Evolutionary conservation across 1,140 invertebrate genomes (phyloP), one percentile per base, ranked within the genome.

Genomic region (Drosophila dunni): DNA sequence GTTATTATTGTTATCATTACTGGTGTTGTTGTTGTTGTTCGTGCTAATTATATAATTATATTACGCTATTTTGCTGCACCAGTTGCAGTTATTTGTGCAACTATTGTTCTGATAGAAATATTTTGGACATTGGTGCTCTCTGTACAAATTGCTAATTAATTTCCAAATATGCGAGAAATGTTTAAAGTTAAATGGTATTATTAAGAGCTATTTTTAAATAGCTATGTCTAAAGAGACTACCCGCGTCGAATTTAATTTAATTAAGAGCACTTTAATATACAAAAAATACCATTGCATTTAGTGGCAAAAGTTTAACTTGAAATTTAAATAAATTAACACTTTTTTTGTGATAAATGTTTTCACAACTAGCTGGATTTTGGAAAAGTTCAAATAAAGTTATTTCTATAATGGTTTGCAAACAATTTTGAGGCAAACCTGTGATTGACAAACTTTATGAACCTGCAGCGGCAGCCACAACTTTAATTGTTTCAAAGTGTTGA

Each of bases 21-120:
- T 46, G 57, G 78, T 85, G 81, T 50, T 78, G 48, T 81, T 76
- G 48, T 54, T 78, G 53, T 81, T 76, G 48, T 67, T 73, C 61
- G 61, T 46, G 61, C 82, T 85, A 86, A 85, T 85, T 86, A 85
- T 67, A 66, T 86, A 71, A 81, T 76, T 86, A 78, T 66, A 65
- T 63, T 69, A 65, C 11, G 36, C 45, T 51, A 44, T 48, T 24
- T 63, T 63, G 62, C 15, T 40, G 17, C 40, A 38, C 13, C 29
- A 9, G 58, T 34, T 61, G 38, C 11, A 36, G 1, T 15, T 34
- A 9, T 46, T 53, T 48, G 44, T 66, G 36, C 42, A 67, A 9
- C 38, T 15, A 17, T 15, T 48, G 54, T 34, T 33, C 13, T 11
- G 6, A 34, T 45, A 13, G 17, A 40, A 53, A 36, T 17, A 62